Evolutionary conservation across 2,888 invertebrate genomes (phyloP), one percentile per base, ranked within the genome.

Genomic region (Noctua fimbriata): DNA sequence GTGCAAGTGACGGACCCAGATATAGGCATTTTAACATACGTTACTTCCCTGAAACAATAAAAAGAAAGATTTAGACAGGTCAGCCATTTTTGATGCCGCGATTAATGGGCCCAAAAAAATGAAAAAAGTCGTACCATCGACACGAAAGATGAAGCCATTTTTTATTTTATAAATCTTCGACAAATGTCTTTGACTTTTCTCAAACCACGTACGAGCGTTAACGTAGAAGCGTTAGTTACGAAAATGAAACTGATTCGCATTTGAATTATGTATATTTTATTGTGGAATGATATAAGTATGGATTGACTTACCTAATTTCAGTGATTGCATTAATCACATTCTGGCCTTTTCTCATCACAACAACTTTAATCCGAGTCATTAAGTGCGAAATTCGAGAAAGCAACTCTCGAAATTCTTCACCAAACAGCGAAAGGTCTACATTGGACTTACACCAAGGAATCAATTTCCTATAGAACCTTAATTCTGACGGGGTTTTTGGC

Each of bases 21-120:
- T 16, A 16, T 5, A 44, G 5, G 24, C 1, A 10, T 10, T 72
- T 81, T 81, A 6, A 32, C 2, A 12, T 58, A 85, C 7, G 9
- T 32, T 2, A 81, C 44, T 49, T 72, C 63, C 69, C 83, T 83
- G 75, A 5, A 81, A 85, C 24, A 75, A 81, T 36, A n/a, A 1
- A 32, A 69, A 55, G 52, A 69, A 7, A 16, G 21, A 18, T n/a
- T 66, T 16, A 49, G 9, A 1, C n/a, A n/a, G 6, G 1, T 36
- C 32, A 47, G 47, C 2, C 47, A 60, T 47, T 36, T n/a, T 32
- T 55, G 24, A 55, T 1, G 55, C 24, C 24, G 55, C 24, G 9
- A 24, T 55, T n/a, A 21, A 21, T 52, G 52, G 6, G 5, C 49
- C 47, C 9, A 21, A 52, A 2, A 9, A 52, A 49, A 6, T 21